Evolutionary conservation across 2,113 vertebrate genomes (phyloP), one percentile per base, ranked within the genome.

Genomic region (Megaleporinus macrocephalus): DNA sequence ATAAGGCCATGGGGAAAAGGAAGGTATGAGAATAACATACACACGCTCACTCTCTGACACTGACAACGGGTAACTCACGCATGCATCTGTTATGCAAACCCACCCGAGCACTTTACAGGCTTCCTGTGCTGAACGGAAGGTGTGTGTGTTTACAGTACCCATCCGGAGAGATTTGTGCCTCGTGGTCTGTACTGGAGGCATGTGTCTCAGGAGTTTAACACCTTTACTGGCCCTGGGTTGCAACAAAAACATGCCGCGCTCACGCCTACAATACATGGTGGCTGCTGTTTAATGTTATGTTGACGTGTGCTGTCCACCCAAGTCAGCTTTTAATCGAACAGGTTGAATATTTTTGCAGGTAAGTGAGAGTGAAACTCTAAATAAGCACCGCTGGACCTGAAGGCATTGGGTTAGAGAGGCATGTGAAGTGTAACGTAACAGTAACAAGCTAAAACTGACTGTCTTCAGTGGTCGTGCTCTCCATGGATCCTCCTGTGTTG

Each of bases 351-450:
- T 49, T 78, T 73, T 73, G 61, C 61, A 57, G 74, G 59, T 6
- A 26, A 11, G 22, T 63, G 55, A 41, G 36, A 20, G 29, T 30
- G 24, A 61, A 57, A 44, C 44, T 66, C 49, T 71, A 27, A 53
- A 76, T 69, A 68, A 86, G 85, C 85, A 83, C 85, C 85, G 65
- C 16, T 74, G n/a, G 79, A 78, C 51, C 82, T 78, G 68, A 81
- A 81, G 78, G 74, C 33, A 66, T 77, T 55, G 9, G 29, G 72
- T 61, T 72, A 71, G 41, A 77, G 73, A 80, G 61, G 55, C 85
- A 62, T 80, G 61, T 61, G 49, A 33, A 68, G 49, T 75, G 36
- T 36, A 57, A 78, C 12, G 26, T 76, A 59, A 29, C 81, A 65
- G 68, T 63, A 65, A 73, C 26, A 49, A 69, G 49, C 71, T 73